A percentile compares a stretch with the other conserved stretches of the same genome.
These are phyloP conservation scores for Yoshiicerus persimilis DNA, from an alignment of 1,140 invertebrate species.

Conservation along the genomic window DNA sequence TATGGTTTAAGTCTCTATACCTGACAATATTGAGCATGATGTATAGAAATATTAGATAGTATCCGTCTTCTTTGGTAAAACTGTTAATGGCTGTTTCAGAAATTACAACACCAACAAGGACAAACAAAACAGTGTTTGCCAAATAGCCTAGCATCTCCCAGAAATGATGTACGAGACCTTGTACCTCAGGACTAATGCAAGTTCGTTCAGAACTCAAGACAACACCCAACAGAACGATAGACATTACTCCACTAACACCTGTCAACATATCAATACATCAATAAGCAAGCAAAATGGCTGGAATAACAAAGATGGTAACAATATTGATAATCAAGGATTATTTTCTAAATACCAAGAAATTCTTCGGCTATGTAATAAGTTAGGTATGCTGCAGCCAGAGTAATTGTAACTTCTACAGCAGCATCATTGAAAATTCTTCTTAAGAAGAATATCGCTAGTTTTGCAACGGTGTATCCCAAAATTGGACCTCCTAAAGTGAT, in stretches of 20 bases:
- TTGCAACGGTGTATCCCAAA: conserved; percentile 55
- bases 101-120: conserved; percentile 57
- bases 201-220: conserved; percentile 54
- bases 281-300: background rate
- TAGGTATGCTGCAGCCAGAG: conserved; percentile 55
- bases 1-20: too few relatives aligned
- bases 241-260: conserved; percentile 57
- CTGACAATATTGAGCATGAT: conserved; percentile 54
- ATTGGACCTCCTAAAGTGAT: conserved; percentile 52
- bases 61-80: conserved; percentile 52
- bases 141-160: conserved; percentile 58
- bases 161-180: conserved; percentile 56
- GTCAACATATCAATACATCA: background rate
- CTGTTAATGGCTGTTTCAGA: conserved; percentile 50
- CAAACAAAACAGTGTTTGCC: conserved; percentile 58
- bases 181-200: conserved; percentile 57
- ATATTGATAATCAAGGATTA: background rate
- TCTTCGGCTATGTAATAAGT: conserved; percentile 56
- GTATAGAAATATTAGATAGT: conserved; percentile 55
- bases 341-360: conserved; percentile 50
- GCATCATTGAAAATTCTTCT: conserved; percentile 55
- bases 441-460: conserved; percentile 53
- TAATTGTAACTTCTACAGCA: conserved; percentile 56
- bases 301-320: too few relatives aligned
- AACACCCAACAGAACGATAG: conserved; percentile 56